These are phyloP conservation scores for Epizoanthus scotinus DNA, from an alignment of 92 coral and sea anemone genomes.

Conservation along the genomic window DNA sequence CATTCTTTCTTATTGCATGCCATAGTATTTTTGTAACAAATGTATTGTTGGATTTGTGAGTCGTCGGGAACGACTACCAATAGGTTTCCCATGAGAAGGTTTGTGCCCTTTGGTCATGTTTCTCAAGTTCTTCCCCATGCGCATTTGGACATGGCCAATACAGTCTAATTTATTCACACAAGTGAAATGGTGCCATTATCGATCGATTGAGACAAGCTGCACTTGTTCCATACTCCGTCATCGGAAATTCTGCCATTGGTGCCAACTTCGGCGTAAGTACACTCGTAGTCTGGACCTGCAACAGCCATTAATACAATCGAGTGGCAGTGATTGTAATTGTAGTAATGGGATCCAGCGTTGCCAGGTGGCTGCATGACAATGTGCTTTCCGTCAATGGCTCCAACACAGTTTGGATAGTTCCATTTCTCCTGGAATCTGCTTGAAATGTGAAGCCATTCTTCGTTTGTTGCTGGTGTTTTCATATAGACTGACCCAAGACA, in stretches of 20 bases:
- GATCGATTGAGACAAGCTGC: constrained; percentile 50
- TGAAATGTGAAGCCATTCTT: constrained; percentile 55
- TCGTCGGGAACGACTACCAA: too few species aligned
- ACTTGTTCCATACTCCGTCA: constrained; percentile 67
- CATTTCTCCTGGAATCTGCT: constrained; percentile 44
- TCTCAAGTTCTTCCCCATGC: too few species aligned
- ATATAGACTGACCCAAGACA: constrained; percentile 38
- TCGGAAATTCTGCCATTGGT: constrained; percentile 64
- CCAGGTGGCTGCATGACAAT: constrained; percentile 52
- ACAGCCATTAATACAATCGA: constrained; percentile 57
- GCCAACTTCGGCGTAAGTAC: constrained; percentile 53
- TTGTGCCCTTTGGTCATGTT: too few species aligned
- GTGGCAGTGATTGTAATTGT: constrained; percentile 52
- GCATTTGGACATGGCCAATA: too few species aligned
- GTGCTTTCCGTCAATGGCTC: constrained; percentile 66
- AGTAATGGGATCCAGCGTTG: constrained; percentile 51
- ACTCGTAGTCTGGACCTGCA: constrained; percentile 57
- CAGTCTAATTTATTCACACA: neutral
- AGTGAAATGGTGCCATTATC: constrained; percentile 48
- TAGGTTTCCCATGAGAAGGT: too few species aligned
- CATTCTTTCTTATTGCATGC: too few species aligned
- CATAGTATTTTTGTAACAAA: too few species aligned
- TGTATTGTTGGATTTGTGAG: too few species aligned
- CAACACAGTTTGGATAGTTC: constrained; percentile 56
- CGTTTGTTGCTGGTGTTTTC: constrained; percentile 39